Conservation (phyloP, 2,113 vertebrate species). For the Labrus mixtus region DNA sequence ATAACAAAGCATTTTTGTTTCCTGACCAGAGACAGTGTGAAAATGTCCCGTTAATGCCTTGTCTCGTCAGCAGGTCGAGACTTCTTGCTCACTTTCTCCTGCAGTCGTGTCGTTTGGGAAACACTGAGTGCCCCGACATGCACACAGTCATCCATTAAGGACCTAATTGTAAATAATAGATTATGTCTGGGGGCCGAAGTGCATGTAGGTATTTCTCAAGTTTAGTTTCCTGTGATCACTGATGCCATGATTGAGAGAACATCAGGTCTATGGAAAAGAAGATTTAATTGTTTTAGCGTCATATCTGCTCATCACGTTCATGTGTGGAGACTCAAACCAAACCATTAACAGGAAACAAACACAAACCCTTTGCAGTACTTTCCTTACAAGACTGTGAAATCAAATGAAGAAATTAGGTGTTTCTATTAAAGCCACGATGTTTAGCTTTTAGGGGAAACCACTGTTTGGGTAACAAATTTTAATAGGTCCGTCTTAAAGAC, state of each 20-base stretch:
- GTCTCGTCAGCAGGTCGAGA: conserved; percentile 24
- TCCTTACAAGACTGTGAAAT: not conserved
- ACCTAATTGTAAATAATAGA: conserved; percentile 46
- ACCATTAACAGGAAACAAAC: not conserved
- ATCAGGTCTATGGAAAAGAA: not conserved
- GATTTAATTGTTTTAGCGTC: not conserved
- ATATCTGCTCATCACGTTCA: not conserved
- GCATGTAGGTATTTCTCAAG: conserved; percentile 24
- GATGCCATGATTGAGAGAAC: not conserved
- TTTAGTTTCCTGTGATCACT: conserved; percentile 23
- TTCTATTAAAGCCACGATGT: not conserved
- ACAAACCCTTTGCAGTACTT: no score
- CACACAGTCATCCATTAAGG: conserved; percentile 35
- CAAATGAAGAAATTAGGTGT: not conserved
- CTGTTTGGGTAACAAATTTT: not conserved
- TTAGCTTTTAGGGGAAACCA: no score
- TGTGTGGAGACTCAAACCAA: conserved; percentile 13
- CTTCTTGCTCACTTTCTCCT: not conserved
- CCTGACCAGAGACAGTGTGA: conserved; percentile 45
- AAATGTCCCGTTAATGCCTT: conserved; percentile 58
- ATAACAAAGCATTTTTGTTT: conserved; percentile 63
- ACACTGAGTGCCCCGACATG: conserved; percentile 25
- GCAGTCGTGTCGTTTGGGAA: conserved; percentile 31
- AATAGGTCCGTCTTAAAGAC: not conserved
- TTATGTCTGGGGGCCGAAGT: conserved; percentile 21